A percentile compares a stretch with the other conserved stretches of the same genome.
Conservation (phyloP, 2,888 invertebrate species). For the Cantharis rufa region DNA sequence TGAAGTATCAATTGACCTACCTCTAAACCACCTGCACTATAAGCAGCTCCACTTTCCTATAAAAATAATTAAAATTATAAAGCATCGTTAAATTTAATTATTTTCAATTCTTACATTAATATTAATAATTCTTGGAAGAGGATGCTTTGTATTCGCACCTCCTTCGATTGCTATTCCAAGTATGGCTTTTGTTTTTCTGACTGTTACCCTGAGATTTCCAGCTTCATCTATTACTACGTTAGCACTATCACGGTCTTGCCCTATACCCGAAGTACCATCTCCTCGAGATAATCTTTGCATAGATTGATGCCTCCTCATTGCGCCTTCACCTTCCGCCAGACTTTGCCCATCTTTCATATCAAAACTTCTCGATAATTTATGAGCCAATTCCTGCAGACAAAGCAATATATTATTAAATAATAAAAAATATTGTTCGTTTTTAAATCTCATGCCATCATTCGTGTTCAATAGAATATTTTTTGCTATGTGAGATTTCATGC, state of each 20-base stretch:
- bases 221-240: slow-evolving; percentile 82
- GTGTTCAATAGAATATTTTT: neutral
- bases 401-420: neutral
- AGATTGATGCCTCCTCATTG: slow-evolving; percentile 74
- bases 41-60: slow-evolving; percentile 95
- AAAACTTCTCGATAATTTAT: slow-evolving; percentile 84
- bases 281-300: slow-evolving; percentile 73
- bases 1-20: slow-evolving; percentile 94
- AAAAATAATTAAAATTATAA: neutral
- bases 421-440: neutral
- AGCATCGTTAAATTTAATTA: neutral
- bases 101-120: slow-evolving; percentile 79
- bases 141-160: slow-evolving; percentile 94
- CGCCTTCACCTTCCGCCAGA: slow-evolving; percentile 67
- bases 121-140: slow-evolving; percentile 92
- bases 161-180: slow-evolving; percentile 97
- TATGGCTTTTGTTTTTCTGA: slow-evolving; percentile 92
- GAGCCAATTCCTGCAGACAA: slow-evolving; percentile 74
- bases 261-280: slow-evolving; percentile 50
- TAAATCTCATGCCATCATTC: neutral
- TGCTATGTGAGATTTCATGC: neutral
- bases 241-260: slow-evolving; percentile 57
- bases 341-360: slow-evolving; percentile 86
- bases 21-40: slow-evolving; percentile 88
- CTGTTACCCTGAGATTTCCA: slow-evolving; percentile 85